Evolutionary conservation across 2,888 invertebrate genomes (phyloP).

Genomic region (Sympetrum striolatum): DNA sequence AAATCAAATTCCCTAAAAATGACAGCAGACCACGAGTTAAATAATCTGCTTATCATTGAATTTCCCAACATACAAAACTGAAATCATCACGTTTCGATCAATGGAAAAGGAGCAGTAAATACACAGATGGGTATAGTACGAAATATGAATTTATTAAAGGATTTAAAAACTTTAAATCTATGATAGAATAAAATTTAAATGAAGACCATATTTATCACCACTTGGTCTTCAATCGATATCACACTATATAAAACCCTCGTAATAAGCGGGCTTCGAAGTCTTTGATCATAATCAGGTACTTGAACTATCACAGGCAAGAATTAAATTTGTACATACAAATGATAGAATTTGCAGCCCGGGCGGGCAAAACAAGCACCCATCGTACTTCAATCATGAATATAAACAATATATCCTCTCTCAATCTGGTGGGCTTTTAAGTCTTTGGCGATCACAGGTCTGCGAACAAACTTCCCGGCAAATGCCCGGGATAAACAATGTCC

Average conservation of each 20-base stretch:
- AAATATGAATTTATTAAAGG: slow-evolving; percentile 28
- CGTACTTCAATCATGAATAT: neutral
- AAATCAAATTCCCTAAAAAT: too few species aligned
- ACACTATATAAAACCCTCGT: slow-evolving; percentile 7
- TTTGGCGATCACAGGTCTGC: slow-evolving; percentile 27
- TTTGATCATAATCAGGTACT: slow-evolving; percentile 24
- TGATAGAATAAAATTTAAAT: neutral
- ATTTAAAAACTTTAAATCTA: slow-evolving; percentile 33
- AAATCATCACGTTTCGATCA: neutral
- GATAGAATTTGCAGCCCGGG: neutral
- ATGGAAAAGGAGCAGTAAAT: neutral
- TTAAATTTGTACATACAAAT: slow-evolving; percentile 7
- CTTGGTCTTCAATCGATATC: neutral
- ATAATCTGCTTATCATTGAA: too few species aligned
- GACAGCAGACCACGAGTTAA: too few species aligned
- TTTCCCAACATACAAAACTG: too few species aligned
- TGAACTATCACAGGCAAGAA: slow-evolving; percentile 18
- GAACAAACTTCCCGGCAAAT: neutral
- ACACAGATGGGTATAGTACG: neutral
- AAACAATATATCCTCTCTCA: neutral
- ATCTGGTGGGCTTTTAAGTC: neutral
- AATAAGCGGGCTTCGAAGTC: neutral
- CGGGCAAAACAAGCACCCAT: neutral
- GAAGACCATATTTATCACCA: neutral
- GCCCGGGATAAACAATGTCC: neutral